Percentiles rank a stretch among this genome's conserved stretches.
Evolutionary conservation across 64 coral and sea anemone species (phyloP).

Genomic region (Actinia equina): DNA sequence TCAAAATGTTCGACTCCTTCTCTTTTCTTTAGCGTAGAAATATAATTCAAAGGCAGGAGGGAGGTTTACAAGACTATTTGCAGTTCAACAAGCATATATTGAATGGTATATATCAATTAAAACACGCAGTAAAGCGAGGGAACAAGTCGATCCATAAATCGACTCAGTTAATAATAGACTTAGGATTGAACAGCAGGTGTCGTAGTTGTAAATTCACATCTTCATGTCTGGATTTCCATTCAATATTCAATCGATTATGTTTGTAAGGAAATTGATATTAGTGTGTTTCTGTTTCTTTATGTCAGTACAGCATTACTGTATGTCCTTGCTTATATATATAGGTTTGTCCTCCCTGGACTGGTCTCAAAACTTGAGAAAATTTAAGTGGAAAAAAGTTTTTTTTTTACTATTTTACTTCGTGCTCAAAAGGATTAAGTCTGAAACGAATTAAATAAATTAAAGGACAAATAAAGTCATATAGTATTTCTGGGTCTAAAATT

Average conservation of each 20-base stretch:
- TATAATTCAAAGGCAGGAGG: background rate
- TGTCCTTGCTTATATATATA: background rate
- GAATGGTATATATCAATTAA: background rate
- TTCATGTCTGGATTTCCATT: background rate
- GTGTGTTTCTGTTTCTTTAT: background rate
- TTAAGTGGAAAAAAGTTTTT: too few relatives aligned
- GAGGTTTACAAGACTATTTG: background rate
- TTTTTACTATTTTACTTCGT: too few relatives aligned
- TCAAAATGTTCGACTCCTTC: background rate
- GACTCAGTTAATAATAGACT: background rate
- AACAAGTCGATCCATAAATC: background rate
- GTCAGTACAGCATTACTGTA: background rate
- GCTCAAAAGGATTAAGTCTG: too few relatives aligned
- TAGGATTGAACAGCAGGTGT: background rate
- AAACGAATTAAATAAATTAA: too few relatives aligned
- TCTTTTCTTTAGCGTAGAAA: background rate
- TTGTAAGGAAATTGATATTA: background rate
- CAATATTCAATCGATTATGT: slow-evolving; percentile 7
- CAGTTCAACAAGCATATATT: background rate
- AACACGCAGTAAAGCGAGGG: background rate
- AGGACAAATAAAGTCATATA: too few relatives aligned
- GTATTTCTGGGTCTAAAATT: too few relatives aligned
- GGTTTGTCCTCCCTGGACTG: too few relatives aligned
- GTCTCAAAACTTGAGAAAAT: too few relatives aligned
- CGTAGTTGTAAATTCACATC: background rate